A percentile compares a stretch with the other conserved stretches of the same genome.
phyloP scores from a whole-genome alignment of 2,113 vertebrate species.

The Ictidomys tridecemlineatus region DNA sequence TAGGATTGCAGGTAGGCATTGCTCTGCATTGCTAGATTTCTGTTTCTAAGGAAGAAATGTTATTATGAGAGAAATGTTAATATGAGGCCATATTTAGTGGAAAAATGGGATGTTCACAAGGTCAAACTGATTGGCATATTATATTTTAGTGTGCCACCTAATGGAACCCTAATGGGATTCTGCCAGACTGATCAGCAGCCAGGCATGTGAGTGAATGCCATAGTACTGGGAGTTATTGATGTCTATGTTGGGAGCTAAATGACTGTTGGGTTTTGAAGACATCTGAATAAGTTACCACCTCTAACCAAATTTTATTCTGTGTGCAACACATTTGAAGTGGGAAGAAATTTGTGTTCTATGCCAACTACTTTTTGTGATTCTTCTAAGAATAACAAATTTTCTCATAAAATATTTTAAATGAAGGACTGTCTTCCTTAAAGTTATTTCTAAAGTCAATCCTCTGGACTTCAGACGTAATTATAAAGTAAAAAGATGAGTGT shows the following conservation, averaged over 20 bases:
- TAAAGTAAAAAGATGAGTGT: background rate
- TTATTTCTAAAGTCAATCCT: background rate
- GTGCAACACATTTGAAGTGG: background rate
- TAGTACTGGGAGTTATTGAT: background rate
- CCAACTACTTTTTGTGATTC: background rate
- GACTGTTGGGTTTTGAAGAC: background rate
- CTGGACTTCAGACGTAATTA: background rate
- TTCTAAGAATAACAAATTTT: slow-evolving; percentile 22
- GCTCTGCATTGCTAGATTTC: background rate
- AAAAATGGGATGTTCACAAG: background rate
- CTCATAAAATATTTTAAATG: background rate
- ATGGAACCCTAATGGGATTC: background rate
- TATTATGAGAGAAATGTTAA: slow-evolving; percentile 14
- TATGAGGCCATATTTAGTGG: background rate
- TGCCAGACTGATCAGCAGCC: background rate
- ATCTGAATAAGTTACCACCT: background rate
- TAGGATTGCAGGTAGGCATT: too few species aligned
- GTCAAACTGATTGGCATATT: background rate
- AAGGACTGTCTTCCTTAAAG: background rate
- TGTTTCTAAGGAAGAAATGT: background rate
- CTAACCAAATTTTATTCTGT: background rate
- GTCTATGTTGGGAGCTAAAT: background rate
- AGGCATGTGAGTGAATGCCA: background rate
- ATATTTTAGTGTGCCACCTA: background rate
- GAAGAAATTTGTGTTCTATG: background rate